phyloP scores from a whole-genome alignment of 2,797 vertebrate species.

The Poecilia wingei region DNA sequence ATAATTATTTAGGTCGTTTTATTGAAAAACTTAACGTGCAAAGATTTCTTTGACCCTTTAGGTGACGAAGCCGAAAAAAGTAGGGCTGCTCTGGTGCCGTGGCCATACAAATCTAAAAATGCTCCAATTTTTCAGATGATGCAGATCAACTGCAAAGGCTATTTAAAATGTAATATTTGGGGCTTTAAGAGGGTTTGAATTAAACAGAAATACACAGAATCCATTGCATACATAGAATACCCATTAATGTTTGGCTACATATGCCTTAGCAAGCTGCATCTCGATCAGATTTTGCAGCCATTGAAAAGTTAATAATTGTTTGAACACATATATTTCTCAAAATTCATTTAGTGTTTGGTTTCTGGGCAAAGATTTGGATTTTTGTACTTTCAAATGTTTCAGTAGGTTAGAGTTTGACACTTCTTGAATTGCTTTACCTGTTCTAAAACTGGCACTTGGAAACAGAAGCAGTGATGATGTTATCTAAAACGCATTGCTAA shows the following conservation, averaged over 20 bases:
- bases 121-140: neutral
- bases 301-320: neutral
- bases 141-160: neutral
- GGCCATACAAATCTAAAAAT: neutral
- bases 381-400: neutral
- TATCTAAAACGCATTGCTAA: neutral
- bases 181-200: neutral
- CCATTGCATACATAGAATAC: neutral
- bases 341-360: neutral
- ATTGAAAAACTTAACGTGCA: slow-evolving; percentile 4
- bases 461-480: neutral
- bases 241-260: neutral
- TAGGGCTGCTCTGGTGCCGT: neutral
- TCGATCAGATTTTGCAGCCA: neutral
- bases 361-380: neutral
- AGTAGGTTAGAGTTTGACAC: neutral
- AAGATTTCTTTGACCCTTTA: slow-evolving; percentile 18
- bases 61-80: neutral
- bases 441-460: neutral
- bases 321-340: neutral
- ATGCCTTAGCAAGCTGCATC: neutral
- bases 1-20: slow-evolving; percentile 12
- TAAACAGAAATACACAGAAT: neutral
- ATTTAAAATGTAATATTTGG: neutral
- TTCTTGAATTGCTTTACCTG: neutral